Conservation (phyloP, 2,797 vertebrate genomes). For the Pseudochaenichthys georgianus region DNA sequence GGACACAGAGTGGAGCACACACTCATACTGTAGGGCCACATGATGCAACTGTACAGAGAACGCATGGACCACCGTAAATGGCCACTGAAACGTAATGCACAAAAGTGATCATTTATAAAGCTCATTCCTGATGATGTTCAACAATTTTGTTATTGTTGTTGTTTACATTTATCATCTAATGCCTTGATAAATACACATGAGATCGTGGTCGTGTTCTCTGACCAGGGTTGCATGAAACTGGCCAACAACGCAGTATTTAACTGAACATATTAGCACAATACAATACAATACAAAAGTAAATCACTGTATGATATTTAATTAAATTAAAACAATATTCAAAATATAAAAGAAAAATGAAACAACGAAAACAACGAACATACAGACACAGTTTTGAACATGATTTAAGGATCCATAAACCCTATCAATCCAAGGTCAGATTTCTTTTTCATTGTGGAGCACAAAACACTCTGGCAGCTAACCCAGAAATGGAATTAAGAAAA, state of each 20-base stretch:
- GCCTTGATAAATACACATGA: background rate
- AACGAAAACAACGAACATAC: constrained; percentile 25
- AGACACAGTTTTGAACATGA: constrained; percentile 51
- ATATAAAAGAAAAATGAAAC: background rate
- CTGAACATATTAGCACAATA: background rate
- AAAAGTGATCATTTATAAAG: background rate
- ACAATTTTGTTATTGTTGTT: background rate
- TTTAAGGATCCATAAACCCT: constrained; percentile 51
- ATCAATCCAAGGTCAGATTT: constrained; percentile 51
- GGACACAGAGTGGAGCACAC: constrained; percentile 19
- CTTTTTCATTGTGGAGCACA: constrained; percentile 20
- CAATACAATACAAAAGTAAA: constrained; percentile 3
- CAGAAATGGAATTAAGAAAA: constrained; percentile 32
- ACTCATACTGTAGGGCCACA: constrained; percentile 21
- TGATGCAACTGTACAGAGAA: constrained; percentile 17
- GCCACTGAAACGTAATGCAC: background rate
- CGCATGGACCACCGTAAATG: background rate
- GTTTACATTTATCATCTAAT: background rate
- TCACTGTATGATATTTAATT: background rate
- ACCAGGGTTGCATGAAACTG: background rate
- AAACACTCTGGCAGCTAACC: constrained; percentile 27
- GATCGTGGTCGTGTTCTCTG: background rate
- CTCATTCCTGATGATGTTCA: background rate
- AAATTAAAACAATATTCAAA: constrained; percentile 10
- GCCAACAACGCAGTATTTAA: constrained; percentile 2